These are phyloP conservation scores for Zeuzera pyrina DNA, from an alignment of 2,888 invertebrate genomes.

Conservation along the genomic window DNA sequence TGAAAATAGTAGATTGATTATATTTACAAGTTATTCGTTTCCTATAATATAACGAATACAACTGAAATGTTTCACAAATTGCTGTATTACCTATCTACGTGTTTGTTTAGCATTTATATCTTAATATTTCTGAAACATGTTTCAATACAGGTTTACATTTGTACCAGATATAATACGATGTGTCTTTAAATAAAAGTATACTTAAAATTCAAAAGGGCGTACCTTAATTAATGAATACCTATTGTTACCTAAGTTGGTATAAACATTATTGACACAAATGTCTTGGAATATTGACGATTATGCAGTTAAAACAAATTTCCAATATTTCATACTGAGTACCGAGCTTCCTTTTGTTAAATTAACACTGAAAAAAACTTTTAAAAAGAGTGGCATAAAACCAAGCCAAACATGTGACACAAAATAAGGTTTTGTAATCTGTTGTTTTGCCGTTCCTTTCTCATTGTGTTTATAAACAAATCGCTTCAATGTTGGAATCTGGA, in stretches of 20 bases:
- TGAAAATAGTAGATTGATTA: conserved; percentile 39
- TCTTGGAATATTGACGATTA: neutral
- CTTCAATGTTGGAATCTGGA: too few relatives aligned
- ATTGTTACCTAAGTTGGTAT: too few relatives aligned
- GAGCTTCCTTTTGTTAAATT: too few relatives aligned
- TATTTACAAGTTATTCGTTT: conserved; percentile 17
- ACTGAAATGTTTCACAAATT: conserved; percentile 2
- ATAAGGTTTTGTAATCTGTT: too few relatives aligned
- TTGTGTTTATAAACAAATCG: too few relatives aligned
- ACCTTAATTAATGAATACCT: neutral
- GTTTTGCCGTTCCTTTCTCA: too few relatives aligned
- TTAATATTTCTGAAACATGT: conserved; percentile 1
- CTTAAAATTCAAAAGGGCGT: neutral
- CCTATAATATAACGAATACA: conserved; percentile 18
- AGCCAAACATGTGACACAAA: too few relatives aligned
- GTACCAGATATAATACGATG: conserved; percentile 29
- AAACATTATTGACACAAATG: neutral
- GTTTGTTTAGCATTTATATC: neutral
- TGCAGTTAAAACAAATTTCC: neutral
- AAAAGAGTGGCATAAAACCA: too few relatives aligned
- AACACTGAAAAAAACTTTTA: too few relatives aligned
- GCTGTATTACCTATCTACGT: too few relatives aligned
- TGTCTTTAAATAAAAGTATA: conserved; percentile 24
- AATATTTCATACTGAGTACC: neutral
- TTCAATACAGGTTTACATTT: conserved; percentile 18